Evolutionary conservation across 2,888 invertebrate genomes (phyloP), one percentile per base, ranked within the genome.

Genomic region (Apamea crenata): DNA sequence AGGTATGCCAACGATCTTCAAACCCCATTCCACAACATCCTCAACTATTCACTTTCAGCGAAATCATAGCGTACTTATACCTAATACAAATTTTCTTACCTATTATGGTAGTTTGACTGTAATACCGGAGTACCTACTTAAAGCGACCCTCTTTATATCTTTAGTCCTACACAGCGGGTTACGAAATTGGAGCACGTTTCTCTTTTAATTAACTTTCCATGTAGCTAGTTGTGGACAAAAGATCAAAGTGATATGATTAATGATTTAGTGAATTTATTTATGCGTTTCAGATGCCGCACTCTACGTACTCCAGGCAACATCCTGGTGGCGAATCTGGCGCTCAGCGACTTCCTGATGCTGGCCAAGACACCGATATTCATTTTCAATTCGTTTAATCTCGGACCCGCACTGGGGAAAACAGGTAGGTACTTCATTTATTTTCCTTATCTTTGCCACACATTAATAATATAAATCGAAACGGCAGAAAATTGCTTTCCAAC

Each of bases 251-350:
- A 29, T 80, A 81, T 85, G 86, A 90, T 86, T 78, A 83, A 90
- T 83, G 80, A 83, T 77, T 21, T 29, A 61, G 32, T 61, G n/a
- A 82, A 67, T 67, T 32, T 36, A 47, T 63, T 77, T 14, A 83
- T 83, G 65, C 44, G 78, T 94, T 97, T 82, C 95, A 98, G 98
- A 91, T 98, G 98, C 92, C 97, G 98, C 87, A 97, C 98, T 1
- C 95, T 98, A 77, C 97, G 98, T 61, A 98, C 98, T 16, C 98
- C 98, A 5, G 98, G 98, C 44, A 98, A 98, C 93, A 97, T 98
- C 72, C 94, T 98, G 70, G 98, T 98, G 44, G 97, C 98, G 75
- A 98, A 98, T 94, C 96, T 98, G 90, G 98, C 98, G 8, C 95
- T 98, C 67, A 98, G 98, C 89, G 98, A 98, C 94, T 97, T 98